Evolutionary conservation across 2,113 vertebrate species (phyloP).

Genomic region (Mungos mungo): DNA sequence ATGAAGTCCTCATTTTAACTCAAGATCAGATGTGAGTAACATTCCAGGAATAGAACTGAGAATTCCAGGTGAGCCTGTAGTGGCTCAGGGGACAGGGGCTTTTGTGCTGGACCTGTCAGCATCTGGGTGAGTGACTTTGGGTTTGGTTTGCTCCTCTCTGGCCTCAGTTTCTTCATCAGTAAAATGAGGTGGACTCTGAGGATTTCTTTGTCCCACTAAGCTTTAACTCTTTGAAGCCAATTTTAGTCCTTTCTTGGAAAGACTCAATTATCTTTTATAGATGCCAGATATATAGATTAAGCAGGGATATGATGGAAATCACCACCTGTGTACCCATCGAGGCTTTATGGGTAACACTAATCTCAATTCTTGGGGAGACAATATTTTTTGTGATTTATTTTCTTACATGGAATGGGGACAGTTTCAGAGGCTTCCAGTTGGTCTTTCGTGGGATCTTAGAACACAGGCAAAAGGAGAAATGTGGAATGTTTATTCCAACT

Average conservation of each 20-base stretch:
- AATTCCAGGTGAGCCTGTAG: no score
- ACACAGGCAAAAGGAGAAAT: neutral
- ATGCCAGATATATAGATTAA: neutral
- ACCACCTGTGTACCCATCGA: neutral
- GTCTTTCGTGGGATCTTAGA: neutral
- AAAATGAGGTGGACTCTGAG: neutral
- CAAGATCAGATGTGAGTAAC: neutral
- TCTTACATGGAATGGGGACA: neutral
- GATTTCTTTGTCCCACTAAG: neutral
- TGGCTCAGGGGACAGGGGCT: neutral
- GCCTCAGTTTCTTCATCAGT: neutral
- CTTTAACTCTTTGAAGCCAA: neutral
- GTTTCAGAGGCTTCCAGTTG: neutral
- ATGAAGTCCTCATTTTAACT: neutral
- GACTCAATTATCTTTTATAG: neutral
- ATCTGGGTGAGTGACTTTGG: neutral
- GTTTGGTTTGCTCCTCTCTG: neutral
- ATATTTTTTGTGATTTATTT: neutral
- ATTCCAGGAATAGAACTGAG: neutral
- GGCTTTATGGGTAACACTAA: neutral
- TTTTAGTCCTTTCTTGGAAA: neutral
- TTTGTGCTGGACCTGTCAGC: neutral
- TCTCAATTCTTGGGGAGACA: neutral
- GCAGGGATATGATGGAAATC: neutral
- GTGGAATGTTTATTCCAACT: neutral